Percentiles rank a stretch among this genome's conserved stretches.
Evolutionary conservation across 2,113 vertebrate genomes (phyloP).

Genomic region (Amphilophus citrinellus): DNA sequence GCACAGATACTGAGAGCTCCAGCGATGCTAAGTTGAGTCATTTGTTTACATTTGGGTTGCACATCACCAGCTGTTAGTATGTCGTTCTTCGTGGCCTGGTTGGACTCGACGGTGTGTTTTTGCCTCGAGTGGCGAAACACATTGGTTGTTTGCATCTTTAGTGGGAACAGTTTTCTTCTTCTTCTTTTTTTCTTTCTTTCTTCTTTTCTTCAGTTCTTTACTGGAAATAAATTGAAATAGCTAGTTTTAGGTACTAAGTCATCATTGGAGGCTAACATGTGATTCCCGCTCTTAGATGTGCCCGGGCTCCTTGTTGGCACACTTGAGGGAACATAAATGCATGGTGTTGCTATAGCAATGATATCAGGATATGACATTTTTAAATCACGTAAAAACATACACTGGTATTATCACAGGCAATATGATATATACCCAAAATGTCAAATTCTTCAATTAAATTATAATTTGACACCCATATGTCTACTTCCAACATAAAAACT

Average conservation of each 20-base stretch:
- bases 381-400: neutral
- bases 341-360: neutral
- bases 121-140: neutral
- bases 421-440: neutral
- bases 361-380: neutral
- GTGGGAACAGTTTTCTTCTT: neutral
- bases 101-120: neutral
- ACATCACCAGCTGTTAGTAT: neutral
- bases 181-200: neutral
- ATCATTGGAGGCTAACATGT: neutral
- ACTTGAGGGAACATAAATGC: rapidly evolving
- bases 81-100: neutral
- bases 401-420: neutral
- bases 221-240: neutral
- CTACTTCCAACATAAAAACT: constrained; percentile 9
- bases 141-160: neutral
- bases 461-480: neutral
- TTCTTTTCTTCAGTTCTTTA: neutral
- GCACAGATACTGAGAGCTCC: neutral
- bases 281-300: neutral
- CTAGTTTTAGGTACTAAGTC: neutral
- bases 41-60: no score
- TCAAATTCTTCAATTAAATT: neutral
- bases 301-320: neutral
- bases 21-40: neutral